These are phyloP conservation scores for Nebria salina DNA, from an alignment of 2,888 invertebrate species.

Conservation along the genomic window DNA sequence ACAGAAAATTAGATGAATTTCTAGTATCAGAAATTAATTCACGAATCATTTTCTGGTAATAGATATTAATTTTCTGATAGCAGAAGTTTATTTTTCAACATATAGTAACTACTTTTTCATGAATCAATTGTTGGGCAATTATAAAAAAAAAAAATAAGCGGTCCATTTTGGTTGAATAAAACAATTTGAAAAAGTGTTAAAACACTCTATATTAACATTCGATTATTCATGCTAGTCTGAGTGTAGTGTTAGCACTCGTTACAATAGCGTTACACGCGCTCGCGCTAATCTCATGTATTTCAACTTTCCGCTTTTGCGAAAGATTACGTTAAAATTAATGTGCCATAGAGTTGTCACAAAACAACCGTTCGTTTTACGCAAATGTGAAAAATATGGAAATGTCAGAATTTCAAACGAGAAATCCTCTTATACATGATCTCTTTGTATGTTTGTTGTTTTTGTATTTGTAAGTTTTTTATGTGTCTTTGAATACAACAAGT, in stretches of 20 bases:
- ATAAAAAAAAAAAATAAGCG: too few relatives aligned
- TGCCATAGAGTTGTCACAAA: conserved; percentile 30
- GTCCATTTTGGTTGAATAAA: conserved; percentile 4
- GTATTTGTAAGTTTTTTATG: neutral
- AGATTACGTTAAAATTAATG: conserved; percentile 36
- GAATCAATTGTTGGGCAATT: too few relatives aligned
- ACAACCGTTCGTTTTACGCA: conserved; percentile 48
- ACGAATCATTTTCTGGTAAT: too few relatives aligned
- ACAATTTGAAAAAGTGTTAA: neutral
- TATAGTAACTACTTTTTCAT: too few relatives aligned
- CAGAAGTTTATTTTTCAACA: too few relatives aligned
- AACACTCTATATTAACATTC: neutral
- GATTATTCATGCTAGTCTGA: neutral
- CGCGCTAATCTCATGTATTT: conserved; percentile 29
- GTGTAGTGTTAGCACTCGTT: neutral
- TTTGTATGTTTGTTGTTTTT: conserved; percentile 22
- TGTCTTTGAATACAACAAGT: conserved; percentile 17
- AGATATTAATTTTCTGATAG: too few relatives aligned
- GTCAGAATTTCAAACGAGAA: conserved; percentile 51
- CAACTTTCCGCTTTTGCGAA: conserved; percentile 25
- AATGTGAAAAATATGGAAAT: conserved; percentile 55
- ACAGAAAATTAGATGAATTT: too few relatives aligned
- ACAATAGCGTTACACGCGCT: neutral
- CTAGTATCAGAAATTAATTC: too few relatives aligned
- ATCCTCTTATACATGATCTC: conserved; percentile 20